Base-by-base conservation (phyloP, 1,140 invertebrate genomes). In the Eueides isabella region DNA sequence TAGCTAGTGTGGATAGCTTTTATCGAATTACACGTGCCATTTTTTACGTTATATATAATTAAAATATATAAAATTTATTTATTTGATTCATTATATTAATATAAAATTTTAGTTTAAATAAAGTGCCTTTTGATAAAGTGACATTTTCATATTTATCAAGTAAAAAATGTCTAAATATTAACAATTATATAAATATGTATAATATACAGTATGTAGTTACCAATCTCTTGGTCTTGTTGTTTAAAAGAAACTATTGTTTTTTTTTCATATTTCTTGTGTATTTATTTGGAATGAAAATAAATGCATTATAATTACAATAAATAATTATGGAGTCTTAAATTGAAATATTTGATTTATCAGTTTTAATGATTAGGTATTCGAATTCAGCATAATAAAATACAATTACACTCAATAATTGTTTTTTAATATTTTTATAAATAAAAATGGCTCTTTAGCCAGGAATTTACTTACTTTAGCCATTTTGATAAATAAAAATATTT, bases 341-440 rank as follows among this genome's bases (percentile, higher is more conserved):
- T 44, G 2, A 23, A 55, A 55, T 55, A 55, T 55, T 55, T 55
- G 16, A 48, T 55, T 55, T n/a, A 5, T 19, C n/a, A 4, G 3
- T 55, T 55, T 55, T 44, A 2, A 12, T 23, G 48, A 55, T 55
- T 55, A 23, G 19, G 12, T 55, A 23, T 9, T 55, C 11, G 26
- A 55, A 55, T 55, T 0, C 11, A 11, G 48, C 48, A 55, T 55
- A 55, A 55, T 55, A 55, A 55, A 55, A 55, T 55, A 23, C 48
- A 26, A 55, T 55, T 55, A 55, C 3, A 26, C 9, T 5, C 19
- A 55, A 23, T 55, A 26, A 23, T 55, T 26, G 19, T 4, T 26
- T 55, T 44, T 19, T 7, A n/a, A 44, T 44, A 19, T 55, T 23
- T 55, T 23, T 12, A 19, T 48, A 19, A n/a, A 48, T 48, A 6